These are phyloP conservation scores for Agonum fuliginosum DNA, from an alignment of 2,888 invertebrate genomes.

Conservation along the genomic window DNA sequence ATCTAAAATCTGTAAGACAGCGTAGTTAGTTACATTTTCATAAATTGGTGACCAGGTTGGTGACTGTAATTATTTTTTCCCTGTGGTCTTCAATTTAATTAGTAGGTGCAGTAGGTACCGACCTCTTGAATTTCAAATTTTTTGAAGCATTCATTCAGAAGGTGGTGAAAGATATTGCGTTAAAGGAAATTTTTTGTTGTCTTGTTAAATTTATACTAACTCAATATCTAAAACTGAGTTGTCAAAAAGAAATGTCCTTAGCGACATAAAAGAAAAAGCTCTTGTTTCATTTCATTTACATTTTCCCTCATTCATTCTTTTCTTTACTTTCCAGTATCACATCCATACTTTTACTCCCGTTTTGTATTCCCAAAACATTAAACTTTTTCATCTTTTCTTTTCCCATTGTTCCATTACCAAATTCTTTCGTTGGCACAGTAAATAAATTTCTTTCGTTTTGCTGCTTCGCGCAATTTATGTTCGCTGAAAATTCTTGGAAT, in stretches of 20 bases:
- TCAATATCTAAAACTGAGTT: background rate
- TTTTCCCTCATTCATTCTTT: background rate
- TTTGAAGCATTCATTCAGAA: no score
- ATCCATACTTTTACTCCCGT: slow-evolving; percentile 22
- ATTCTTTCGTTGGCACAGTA: slow-evolving; percentile 22
- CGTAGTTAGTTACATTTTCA: no score
- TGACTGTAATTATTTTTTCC: no score
- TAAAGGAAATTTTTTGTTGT: background rate
- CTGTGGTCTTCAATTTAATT: no score
- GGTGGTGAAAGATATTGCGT: background rate
- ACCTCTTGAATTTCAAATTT: no score
- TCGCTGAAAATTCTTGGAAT: slow-evolving; percentile 33
- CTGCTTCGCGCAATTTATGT: background rate
- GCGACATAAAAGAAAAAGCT: slow-evolving; percentile 18
- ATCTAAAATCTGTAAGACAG: no score
- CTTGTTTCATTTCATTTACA: slow-evolving; percentile 36
- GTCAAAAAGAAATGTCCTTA: background rate
- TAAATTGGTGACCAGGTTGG: no score
- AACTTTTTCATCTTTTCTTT: slow-evolving; percentile 22
- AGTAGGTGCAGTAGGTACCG: no score
- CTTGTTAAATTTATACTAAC: background rate
- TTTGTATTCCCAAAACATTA: slow-evolving; percentile 33
- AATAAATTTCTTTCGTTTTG: slow-evolving; percentile 27
- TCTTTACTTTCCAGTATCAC: slow-evolving; percentile 13
- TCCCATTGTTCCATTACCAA: slow-evolving; percentile 31